These are phyloP conservation scores for Sminthurides aquaticus DNA, from an alignment of 2,888 invertebrate genomes.

Conservation along the genomic window DNA sequence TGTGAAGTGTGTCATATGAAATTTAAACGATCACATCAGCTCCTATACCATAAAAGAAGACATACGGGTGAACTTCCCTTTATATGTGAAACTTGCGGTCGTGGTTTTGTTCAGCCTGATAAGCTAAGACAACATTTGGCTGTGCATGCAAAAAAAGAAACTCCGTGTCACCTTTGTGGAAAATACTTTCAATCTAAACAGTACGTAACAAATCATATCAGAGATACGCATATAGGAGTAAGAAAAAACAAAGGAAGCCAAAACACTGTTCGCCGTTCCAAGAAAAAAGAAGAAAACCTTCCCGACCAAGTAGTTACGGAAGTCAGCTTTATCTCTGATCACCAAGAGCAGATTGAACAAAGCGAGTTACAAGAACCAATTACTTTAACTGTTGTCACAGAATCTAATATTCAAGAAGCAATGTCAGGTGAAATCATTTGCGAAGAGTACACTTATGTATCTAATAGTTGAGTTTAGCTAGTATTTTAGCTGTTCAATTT, in stretches of 20 bases:
- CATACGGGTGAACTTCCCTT: slow-evolving; percentile 13
- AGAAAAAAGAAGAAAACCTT: background rate
- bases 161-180: slow-evolving; percentile 1
- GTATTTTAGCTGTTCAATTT: no score
- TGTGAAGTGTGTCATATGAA: slow-evolving; percentile 14
- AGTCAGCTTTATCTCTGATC: no score
- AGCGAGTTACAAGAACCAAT: background rate
- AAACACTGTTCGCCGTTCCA: background rate
- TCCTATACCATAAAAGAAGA: slow-evolving; percentile 12
- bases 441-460: background rate
- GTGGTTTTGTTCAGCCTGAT: slow-evolving; percentile 9
- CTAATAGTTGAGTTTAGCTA: no score
- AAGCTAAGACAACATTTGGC: slow-evolving; percentile 10
- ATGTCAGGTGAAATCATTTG: background rate
- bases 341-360: no score
- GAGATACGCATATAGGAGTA: slow-evolving; percentile 8
- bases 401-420: background rate
- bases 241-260: background rate
- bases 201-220: slow-evolving; percentile 8
- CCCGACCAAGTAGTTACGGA: no score
- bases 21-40: slow-evolving; percentile 18
- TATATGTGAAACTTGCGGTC: slow-evolving; percentile 5
- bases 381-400: background rate
- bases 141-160: slow-evolving; percentile 5
- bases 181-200: slow-evolving; percentile 12